Percentiles rank a stretch among this genome's conserved stretches.
phyloP scores from a whole-genome alignment of 92 coral and sea anemone genomes.

The Nematostella vectensis region DNA sequence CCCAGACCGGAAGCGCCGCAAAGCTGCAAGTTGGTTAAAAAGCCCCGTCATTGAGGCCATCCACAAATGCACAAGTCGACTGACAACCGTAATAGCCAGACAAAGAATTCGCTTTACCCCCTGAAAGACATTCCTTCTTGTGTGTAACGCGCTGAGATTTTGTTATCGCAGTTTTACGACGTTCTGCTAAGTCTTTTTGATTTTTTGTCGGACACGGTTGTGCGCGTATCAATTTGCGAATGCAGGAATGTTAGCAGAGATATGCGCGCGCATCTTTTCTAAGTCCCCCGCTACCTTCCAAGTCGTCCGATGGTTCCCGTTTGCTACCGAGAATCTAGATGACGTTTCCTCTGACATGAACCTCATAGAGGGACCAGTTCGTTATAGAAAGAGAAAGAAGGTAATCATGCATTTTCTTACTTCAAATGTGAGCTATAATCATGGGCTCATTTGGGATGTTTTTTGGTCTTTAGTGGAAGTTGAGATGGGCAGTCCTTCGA shows the following conservation, averaged over 20 bases:
- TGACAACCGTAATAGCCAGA: not conserved
- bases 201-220: not conserved
- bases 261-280: constrained; percentile 81
- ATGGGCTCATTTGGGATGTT: not conserved
- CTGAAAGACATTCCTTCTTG: too few species aligned
- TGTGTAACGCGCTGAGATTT: too few species aligned
- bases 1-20: not conserved
- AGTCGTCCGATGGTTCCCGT: constrained; percentile 37
- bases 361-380: constrained; percentile 70
- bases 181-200: not conserved
- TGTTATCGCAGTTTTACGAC: too few species aligned
- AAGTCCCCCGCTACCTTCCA: constrained; percentile 30
- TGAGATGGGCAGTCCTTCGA: constrained; percentile 93
- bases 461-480: constrained; percentile 82
- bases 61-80: not conserved
- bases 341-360: constrained; percentile 59
- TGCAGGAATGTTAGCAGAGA: constrained; percentile 58
- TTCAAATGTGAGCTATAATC: not conserved
- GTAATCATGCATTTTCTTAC: constrained; percentile 21
- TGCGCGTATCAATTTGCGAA: not conserved
- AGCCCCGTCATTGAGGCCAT: not conserved
- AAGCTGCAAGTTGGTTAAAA: not conserved
- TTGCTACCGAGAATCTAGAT: constrained; percentile 34
- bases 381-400: constrained; percentile 75
- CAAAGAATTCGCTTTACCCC: not conserved